Base-by-base conservation (phyloP, 2,113 vertebrate genomes). In the Ptychochromis oligacanthus region DNA sequence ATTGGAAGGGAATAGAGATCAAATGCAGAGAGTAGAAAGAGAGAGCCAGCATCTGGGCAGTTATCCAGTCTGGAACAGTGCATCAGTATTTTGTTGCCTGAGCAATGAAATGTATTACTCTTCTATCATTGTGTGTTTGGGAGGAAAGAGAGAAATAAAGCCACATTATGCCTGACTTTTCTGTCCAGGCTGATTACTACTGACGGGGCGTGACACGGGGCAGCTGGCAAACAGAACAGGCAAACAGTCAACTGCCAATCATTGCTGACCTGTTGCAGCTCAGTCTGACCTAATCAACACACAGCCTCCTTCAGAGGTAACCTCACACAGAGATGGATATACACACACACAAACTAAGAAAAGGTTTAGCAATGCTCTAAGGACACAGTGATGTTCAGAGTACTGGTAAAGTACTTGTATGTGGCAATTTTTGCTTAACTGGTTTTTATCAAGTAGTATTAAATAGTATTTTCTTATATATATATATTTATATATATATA, bases 241-340 rank as follows among this genome's bases (percentile, higher is more conserved):
- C 85, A 86, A 88, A 87, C 84, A 72, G 56, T 82, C 61, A 79
- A 60, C 85, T 89, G 93, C 62, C 93, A 94, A 88, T 92, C 93
- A 90, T 83, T 17, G 31, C 57, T n/a, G 74, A 87, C 90, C 91
- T 83, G 57, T 43, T 12, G 43, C 38, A 74, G 64, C 81, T 88
- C 61, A 40, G 34, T 72, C 52, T 64, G 77, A 87, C 75, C 91
- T 56, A 52, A 91, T 87, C 79, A 89, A 75, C 85, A 83, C 9
- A 5, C 18, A 70, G 70, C 6, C 70, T 28, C 43, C 84, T 46
- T 54, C 78, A 49, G 59, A 77, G 59, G 46, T 14, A 3, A 38
- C 22, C 59, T 75, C 67, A 75, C 70, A 8, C 58, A 59, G 64
- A 15, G 55, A 65, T 14, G 72, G 14, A 79, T 74, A 79, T 74